Base-by-base conservation (phyloP, 2,888 invertebrate species). In the Steinernema hermaphroditum region DNA sequence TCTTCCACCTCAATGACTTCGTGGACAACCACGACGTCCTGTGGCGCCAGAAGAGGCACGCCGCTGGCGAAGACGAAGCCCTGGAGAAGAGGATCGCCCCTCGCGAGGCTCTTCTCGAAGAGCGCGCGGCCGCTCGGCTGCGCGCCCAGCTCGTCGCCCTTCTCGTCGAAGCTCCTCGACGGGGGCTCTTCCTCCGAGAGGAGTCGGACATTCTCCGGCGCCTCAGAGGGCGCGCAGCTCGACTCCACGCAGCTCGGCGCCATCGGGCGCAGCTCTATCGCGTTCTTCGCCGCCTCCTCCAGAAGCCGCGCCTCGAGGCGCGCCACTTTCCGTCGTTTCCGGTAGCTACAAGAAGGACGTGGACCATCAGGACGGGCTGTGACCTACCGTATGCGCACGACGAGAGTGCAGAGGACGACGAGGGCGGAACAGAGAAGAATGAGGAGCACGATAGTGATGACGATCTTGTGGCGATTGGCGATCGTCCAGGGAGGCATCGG, bases 201-300 rank as follows among this genome's bases (percentile, higher is more conserved):
- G 16, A 62, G 27, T 16, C 62, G 29, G 9, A 62, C 32, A 16
- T 16, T 32, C 27, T 62, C 62, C 16, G n/a, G 6, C 29, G 62
- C 19, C 32, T 62, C 34, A 16, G 16, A 16, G 27, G 34, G 32
- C 32, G 32, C 62, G 16, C 29, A 9, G 16, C n/a, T 29, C 32
- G 62, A 32, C 16, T 29, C 32, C 14, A 1, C 62, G 16, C 32
- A 16, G 32, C 32, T 9, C 32, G 19, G 16, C 19, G 12, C 24
- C 16, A 54, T 54, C 54, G 27, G 12, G 1, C 27, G 29, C 29
- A 62, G 22, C 62, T 62, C 62, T 2, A 62, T 32, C 16, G 62
- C 62, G 62, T 62, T 62, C 29, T 62, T 62, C 62, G 27, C 62
- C 9, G 29, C 62, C 4, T 62, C 62, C 16, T 29, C 62, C 37